phyloP scores from a whole-genome alignment of 1,140 invertebrate genomes.

The Ridgeia piscesae region DNA sequence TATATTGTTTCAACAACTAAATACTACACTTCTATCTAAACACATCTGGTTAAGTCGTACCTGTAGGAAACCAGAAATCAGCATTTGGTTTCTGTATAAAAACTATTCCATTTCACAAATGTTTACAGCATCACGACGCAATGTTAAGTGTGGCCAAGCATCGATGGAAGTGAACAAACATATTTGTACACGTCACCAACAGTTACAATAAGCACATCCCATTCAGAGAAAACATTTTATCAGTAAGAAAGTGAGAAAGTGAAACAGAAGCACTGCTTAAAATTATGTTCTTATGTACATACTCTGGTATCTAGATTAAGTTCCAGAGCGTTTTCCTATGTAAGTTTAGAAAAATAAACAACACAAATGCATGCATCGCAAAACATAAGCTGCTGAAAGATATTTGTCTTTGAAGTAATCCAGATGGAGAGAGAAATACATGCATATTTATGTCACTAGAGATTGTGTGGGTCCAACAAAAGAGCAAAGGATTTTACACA shows the following conservation, averaged over 20 bases:
- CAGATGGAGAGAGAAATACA: not conserved
- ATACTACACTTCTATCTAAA: no score
- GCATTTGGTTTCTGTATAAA: not conserved
- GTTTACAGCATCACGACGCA: not conserved
- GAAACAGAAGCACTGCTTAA: not conserved
- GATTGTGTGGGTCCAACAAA: not conserved
- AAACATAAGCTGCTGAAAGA: not conserved
- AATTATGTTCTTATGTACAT: not conserved
- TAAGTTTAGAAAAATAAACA: not conserved
- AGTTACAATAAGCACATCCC: not conserved
- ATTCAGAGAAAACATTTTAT: not conserved
- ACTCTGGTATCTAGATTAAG: not conserved
- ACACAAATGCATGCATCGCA: not conserved
- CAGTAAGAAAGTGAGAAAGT: not conserved
- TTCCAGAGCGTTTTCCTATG: not conserved
- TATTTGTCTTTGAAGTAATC: not conserved
- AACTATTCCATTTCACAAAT: not conserved
- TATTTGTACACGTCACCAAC: not conserved
- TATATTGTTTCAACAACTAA: not conserved
- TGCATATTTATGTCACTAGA: not conserved
- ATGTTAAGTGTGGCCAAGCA: not conserved
- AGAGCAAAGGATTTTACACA: not conserved
- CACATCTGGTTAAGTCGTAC: not conserved
- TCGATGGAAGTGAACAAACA: not conserved
- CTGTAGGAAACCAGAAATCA: not conserved